Evolutionary conservation across 2,888 invertebrate species (phyloP).

Genomic region (Pecten maximus): DNA sequence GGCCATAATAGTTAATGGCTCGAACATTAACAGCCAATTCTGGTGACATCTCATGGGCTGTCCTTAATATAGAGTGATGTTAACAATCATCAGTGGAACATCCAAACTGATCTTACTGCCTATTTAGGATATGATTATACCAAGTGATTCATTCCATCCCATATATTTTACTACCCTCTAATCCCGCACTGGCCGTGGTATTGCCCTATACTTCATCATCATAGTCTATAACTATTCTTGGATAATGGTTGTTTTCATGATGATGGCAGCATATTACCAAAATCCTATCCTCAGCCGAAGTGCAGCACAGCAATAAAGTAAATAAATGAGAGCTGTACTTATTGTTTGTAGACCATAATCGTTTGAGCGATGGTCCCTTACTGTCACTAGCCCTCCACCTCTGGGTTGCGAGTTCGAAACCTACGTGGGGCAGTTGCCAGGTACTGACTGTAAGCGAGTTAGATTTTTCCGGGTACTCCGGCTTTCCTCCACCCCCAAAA

Average conservation of each 20-base stretch:
- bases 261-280: not conserved
- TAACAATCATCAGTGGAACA: not conserved
- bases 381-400: too few species aligned
- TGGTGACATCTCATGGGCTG: not conserved
- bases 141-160: not conserved
- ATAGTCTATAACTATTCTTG: not conserved
- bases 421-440: too few species aligned
- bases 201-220: not conserved
- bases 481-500: too few species aligned
- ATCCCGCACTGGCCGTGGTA: not conserved
- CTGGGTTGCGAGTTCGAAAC: too few species aligned
- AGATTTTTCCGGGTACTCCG: too few species aligned
- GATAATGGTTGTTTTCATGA: not conserved
- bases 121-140: not conserved
- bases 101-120: not conserved
- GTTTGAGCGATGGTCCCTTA: too few species aligned
- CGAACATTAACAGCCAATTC: not conserved
- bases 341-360: not conserved
- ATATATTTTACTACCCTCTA: not conserved
- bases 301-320: not conserved
- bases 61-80: not conserved
- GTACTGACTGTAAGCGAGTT: too few species aligned
- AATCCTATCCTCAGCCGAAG: not conserved
- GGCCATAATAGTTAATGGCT: not conserved
- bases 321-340: too few species aligned